These are phyloP conservation scores for Cochlearius cochlearius DNA, from an alignment of 2,113 vertebrate species.

Conservation along the genomic window DNA sequence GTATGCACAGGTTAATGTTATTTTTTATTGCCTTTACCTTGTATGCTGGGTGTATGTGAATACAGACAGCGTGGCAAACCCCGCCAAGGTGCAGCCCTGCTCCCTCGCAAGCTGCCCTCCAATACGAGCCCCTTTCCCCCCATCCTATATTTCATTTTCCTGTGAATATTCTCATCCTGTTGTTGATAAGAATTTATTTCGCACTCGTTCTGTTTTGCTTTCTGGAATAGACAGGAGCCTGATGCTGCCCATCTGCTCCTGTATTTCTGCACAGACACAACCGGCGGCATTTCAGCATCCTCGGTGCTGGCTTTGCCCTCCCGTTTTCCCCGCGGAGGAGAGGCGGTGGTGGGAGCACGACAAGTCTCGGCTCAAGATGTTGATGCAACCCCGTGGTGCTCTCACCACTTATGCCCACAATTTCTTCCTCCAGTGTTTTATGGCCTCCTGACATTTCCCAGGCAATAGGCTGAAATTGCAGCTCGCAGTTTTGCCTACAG, in stretches of 20 bases:
- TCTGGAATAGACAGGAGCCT: neutral
- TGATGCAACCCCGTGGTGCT: fast-evolving
- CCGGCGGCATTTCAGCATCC: fast-evolving
- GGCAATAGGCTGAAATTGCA: neutral
- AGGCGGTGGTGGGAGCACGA: fast-evolving
- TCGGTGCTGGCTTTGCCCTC: neutral
- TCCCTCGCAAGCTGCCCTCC: neutral
- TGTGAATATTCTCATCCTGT: neutral
- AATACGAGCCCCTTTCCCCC: fast-evolving
- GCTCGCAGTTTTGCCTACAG: neutral
- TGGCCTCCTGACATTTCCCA: neutral
- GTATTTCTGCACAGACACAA: neutral
- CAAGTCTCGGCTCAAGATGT: neutral
- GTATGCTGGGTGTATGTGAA: neutral
- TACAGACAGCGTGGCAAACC: neutral
- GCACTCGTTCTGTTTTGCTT: neutral
- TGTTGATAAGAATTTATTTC: neutral
- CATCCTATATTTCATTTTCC: neutral
- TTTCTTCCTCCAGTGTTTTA: neutral
- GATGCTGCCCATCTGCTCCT: neutral
- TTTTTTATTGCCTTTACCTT: neutral
- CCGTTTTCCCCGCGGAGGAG: fast-evolving
- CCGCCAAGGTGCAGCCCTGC: fast-evolving
- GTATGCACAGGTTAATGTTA: too few species aligned
- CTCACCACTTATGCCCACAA: neutral